Evolutionary conservation across 2,888 invertebrate species (phyloP).

Genomic region (Choristoneura rosaceana): DNA sequence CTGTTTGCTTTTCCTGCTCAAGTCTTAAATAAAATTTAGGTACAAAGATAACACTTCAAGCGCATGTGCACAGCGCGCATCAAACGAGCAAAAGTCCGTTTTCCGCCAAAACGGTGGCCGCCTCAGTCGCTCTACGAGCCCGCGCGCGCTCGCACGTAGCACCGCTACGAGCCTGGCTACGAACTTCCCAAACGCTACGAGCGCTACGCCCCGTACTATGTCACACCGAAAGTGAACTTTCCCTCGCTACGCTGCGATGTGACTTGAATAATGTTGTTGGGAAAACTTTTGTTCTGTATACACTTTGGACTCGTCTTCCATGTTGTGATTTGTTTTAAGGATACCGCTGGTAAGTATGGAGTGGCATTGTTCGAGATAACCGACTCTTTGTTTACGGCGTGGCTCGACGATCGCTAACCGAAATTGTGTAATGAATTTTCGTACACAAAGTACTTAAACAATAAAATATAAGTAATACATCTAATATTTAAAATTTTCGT

Average conservation of each 20-base stretch:
- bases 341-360: slow-evolving; percentile 74
- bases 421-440: slow-evolving; percentile 15
- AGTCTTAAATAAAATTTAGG: background rate
- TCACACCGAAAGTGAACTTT: slow-evolving; percentile 58
- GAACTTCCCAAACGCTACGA: slow-evolving; percentile 63
- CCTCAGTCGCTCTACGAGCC: slow-evolving; percentile 68
- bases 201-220: slow-evolving; percentile 38
- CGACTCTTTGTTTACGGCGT: slow-evolving; percentile 22
- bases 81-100: slow-evolving; percentile 52
- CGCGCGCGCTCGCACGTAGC: slow-evolving; percentile 67
- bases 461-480: slow-evolving; percentile 4
- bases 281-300: slow-evolving; percentile 81
- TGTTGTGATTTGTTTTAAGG: slow-evolving; percentile 83
- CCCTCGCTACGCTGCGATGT: slow-evolving; percentile 68
- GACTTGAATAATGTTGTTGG: slow-evolving; percentile 81
- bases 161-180: slow-evolving; percentile 62
- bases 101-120: slow-evolving; percentile 46
- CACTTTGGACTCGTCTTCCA: slow-evolving; percentile 84
- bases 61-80: slow-evolving; percentile 74
- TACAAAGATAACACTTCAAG: slow-evolving; percentile 45
- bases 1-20: background rate
- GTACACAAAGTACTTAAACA: background rate
- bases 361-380: slow-evolving; percentile 19
- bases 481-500: background rate
- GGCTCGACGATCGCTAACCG: slow-evolving; percentile 10